Base-by-base conservation (phyloP, 2,888 invertebrate species). In the Salticus scenicus region DNA sequence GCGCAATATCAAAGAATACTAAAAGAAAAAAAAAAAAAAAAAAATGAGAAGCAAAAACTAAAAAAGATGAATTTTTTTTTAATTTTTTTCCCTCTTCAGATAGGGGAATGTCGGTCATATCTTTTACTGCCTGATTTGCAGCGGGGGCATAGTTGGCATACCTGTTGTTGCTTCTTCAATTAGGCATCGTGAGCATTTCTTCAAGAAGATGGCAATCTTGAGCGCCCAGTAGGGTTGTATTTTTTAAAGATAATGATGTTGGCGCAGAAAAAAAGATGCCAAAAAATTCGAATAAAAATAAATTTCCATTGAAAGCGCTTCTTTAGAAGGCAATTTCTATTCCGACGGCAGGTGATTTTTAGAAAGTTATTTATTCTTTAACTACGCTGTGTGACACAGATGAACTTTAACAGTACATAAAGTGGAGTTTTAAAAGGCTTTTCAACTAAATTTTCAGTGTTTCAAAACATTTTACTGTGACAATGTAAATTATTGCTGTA, bases 101-200 rank as follows among this genome's bases (percentile, higher is more conserved):
- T 12, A 17, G 47, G 47, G 47, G 47, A 47, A 47, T 47, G 47
- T 47, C 47, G 71, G 75, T 72, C 67, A 66, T 77, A 76, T 76
- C 82, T 81, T 75, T 81, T 75, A 57, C 69, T 69, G 73, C 69
- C 69, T 76, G 33, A 76, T 76, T 82, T 69, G 72, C 67, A 24
- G 73, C 24, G 73, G 24, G 33, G 42, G 69, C 71, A 84, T 84
- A 42, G 37, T 69, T 78, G 78, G 67, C 27, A 84, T 84, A 78
- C 84, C 84, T 84, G 67, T 20, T 2, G 84, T 63, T 69, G 78
- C 69, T 73, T 78, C 77, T 77, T 78, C 84, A 84, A 84, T 84
- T 84, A 84, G 73, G 57, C 33, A 69, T 73, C 73, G 77, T 77
- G 76, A 76, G 71, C 14, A 63, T 30, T 41, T 76, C 83, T 76